phyloP scores from a whole-genome alignment of 92 coral and sea anemone species.

The Parazoanthus swiftii region DNA sequence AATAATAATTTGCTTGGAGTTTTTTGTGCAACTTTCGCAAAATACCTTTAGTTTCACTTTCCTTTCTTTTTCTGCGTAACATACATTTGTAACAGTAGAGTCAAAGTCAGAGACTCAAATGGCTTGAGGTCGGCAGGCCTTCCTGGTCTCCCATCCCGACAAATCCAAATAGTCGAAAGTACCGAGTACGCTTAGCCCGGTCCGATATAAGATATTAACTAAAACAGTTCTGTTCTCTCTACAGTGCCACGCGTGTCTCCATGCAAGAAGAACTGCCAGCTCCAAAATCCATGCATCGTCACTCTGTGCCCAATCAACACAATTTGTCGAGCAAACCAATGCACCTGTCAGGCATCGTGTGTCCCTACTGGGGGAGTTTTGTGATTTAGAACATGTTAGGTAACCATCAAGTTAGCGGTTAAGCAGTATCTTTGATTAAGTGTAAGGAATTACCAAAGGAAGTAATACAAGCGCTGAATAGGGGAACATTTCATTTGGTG shows the following conservation, averaged over 20 bases:
- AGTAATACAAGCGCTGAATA: not conserved
- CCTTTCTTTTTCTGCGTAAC: no score
- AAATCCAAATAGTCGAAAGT: no score
- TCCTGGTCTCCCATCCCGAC: no score
- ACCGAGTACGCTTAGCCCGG: no score
- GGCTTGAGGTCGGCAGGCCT: no score
- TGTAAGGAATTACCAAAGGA: not conserved
- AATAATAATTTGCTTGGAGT: no score
- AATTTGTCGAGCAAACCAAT: not conserved
- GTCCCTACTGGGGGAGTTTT: not conserved
- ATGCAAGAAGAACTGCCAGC: not conserved
- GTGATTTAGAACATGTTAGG: not conserved
- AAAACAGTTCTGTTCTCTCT: no score
- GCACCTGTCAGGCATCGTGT: constrained; percentile 1
- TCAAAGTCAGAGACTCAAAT: no score
- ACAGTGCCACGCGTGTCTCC: not conserved
- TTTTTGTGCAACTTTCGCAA: no score
- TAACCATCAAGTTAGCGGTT: not conserved
- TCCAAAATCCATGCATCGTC: not conserved
- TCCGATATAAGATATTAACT: no score
- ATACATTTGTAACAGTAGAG: no score
- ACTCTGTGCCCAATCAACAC: not conserved
- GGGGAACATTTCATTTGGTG: not conserved
- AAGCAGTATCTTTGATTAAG: not conserved
- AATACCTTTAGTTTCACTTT: no score